phyloP scores from a whole-genome alignment of 2,113 vertebrate genomes.

The Vulpes ferrilata region DNA sequence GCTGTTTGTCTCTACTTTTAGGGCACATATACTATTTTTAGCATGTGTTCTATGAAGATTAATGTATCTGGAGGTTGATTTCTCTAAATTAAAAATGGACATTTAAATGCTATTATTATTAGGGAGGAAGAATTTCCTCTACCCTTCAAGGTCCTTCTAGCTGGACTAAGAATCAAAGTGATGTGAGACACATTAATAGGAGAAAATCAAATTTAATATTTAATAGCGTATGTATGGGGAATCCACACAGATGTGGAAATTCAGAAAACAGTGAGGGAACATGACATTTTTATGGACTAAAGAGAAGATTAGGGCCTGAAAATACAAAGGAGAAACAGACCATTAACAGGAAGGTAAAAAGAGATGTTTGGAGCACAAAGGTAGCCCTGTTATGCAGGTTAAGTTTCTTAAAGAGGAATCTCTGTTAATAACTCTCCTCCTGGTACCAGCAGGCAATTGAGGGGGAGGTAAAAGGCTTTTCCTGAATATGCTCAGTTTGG shows the following conservation, averaged over 20 bases:
- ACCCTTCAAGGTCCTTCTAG: background rate
- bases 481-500: background rate
- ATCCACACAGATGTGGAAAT: background rate
- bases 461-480: background rate
- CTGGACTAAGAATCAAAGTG: background rate
- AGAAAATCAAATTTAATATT: background rate
- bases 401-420: background rate
- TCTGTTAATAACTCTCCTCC: background rate
- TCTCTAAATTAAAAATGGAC: conserved; percentile 61
- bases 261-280: background rate
- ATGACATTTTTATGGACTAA: background rate
- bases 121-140: background rate
- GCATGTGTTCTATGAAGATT: conserved; percentile 49
- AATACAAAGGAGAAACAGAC: background rate
- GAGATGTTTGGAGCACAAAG: background rate
- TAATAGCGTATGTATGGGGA: background rate
- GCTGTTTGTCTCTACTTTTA: conserved; percentile 71
- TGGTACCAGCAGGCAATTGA: background rate
- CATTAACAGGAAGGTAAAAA: background rate
- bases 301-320: background rate
- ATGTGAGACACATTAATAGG: background rate
- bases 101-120: conserved; percentile 37
- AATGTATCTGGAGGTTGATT: conserved; percentile 38
- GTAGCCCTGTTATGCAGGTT: background rate
- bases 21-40: conserved; percentile 60